phyloP scores from a whole-genome alignment of 2,888 invertebrate species.

The Stenchaetothrips biformis region DNA sequence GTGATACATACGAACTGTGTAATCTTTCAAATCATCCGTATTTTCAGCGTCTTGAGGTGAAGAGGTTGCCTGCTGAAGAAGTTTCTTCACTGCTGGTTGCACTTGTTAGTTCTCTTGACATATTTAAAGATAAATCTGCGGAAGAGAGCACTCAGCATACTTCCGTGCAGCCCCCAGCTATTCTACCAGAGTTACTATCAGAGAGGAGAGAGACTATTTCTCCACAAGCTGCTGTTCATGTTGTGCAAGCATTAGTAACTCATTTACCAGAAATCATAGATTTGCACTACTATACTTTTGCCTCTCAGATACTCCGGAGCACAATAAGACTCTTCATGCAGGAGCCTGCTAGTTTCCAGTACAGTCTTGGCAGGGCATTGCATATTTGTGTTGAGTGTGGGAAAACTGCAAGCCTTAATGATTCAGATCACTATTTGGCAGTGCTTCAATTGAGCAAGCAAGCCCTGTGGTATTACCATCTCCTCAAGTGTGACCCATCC shows the following conservation, averaged over 20 bases:
- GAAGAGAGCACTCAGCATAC: not conserved
- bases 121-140: not conserved
- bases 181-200: not conserved
- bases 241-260: not conserved
- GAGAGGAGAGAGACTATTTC: not conserved
- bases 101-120: not conserved
- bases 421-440: not conserved
- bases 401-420: not conserved
- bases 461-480: not conserved
- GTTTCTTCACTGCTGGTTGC: not conserved
- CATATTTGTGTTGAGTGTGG: not conserved
- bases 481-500: not conserved
- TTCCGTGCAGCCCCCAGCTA: not conserved
- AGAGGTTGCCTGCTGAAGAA: not conserved
- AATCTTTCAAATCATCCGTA: not conserved
- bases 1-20: not conserved
- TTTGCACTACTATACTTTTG: not conserved
- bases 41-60: conserved; percentile 12
- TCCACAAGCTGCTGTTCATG: not conserved
- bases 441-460: not conserved
- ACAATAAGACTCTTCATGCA: not conserved
- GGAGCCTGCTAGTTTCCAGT: not conserved
- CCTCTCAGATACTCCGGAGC: not conserved
- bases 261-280: not conserved
- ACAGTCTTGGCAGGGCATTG: not conserved